Percentiles rank a stretch among this genome's conserved stretches.
Evolutionary conservation across 1,140 invertebrate genomes (phyloP).

Genomic region (Brachionus asplanchnoidis): DNA sequence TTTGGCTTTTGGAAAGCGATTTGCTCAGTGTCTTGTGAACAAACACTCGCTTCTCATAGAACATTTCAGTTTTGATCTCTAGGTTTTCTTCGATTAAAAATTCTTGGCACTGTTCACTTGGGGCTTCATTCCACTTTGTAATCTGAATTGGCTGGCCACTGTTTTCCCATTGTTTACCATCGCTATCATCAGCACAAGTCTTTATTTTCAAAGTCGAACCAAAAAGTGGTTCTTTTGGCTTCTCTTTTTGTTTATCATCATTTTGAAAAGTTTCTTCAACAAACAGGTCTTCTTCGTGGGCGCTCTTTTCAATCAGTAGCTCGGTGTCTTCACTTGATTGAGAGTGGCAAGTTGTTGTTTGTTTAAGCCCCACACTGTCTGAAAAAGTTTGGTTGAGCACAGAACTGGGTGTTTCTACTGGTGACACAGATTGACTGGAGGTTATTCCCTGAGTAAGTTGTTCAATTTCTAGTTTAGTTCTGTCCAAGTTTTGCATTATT

Average conservation of each 20-base stretch:
- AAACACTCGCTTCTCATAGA: background rate
- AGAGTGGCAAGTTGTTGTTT: background rate
- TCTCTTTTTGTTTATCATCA: background rate
- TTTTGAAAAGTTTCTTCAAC: background rate
- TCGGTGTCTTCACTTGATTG: background rate
- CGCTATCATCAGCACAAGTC: background rate
- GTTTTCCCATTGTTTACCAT: background rate
- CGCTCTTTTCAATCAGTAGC: background rate
- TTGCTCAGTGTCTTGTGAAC: background rate
- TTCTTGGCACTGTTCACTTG: background rate
- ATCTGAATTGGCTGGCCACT: background rate
- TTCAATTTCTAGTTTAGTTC: background rate
- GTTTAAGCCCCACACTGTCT: background rate
- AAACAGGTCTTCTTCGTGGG: background rate
- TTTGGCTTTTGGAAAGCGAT: background rate
- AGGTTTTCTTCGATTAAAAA: constrained; percentile 6
- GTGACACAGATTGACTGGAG: background rate
- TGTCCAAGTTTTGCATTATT: constrained; percentile 27
- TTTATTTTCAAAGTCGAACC: background rate
- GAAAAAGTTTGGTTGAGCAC: background rate
- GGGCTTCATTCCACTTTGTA: background rate
- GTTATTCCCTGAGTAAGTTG: background rate
- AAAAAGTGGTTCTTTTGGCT: background rate
- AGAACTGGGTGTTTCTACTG: background rate
- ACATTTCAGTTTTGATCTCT: constrained; percentile 2